Conservation (phyloP, 1,140 invertebrate genomes). For the Drosophila santomea region DNA sequence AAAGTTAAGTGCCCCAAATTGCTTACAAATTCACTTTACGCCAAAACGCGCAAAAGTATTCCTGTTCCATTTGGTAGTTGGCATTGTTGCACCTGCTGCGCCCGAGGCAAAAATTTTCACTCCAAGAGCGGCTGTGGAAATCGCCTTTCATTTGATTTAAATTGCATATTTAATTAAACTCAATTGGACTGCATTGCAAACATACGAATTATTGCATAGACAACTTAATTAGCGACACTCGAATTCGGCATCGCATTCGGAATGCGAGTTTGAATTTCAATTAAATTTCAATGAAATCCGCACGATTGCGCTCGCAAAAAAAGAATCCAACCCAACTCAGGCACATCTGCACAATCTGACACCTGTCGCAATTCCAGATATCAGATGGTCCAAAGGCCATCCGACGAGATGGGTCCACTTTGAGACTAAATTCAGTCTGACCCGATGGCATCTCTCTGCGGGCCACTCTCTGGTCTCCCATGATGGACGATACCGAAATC, state of each 20-base stretch:
- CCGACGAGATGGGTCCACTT: constrained; percentile 4
- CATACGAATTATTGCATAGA: constrained; percentile 56
- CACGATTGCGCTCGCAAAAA: constrained; percentile 25
- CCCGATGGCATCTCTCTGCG: constrained; percentile 7
- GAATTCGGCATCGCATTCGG: constrained; percentile 19
- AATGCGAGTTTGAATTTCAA: constrained; percentile 67
- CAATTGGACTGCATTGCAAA: constrained; percentile 25
- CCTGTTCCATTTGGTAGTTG: constrained; percentile 16
- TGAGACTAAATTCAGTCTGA: constrained; percentile 14
- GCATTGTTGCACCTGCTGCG: constrained; percentile 34
- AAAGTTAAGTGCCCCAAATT: constrained; percentile 54
- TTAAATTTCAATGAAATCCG: constrained; percentile 50
- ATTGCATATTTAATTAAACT: constrained; percentile 61
- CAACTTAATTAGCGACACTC: constrained; percentile 64
- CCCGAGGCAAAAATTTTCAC: constrained; percentile 15
- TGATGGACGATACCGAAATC: constrained; percentile 32
- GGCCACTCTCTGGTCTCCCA: constrained; percentile 1
- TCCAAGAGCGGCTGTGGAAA: neutral
- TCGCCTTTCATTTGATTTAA: constrained; percentile 37
- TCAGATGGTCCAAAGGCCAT: constrained; percentile 44
- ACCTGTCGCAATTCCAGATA: constrained; percentile 60
- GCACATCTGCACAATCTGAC: constrained; percentile 59
- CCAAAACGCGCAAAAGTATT: constrained; percentile 47
- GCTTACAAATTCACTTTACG: constrained; percentile 70
- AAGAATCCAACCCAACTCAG: constrained; percentile 59